Base-by-base conservation (phyloP, 2,113 vertebrate species). In the Micronycteris hirsuta region DNA sequence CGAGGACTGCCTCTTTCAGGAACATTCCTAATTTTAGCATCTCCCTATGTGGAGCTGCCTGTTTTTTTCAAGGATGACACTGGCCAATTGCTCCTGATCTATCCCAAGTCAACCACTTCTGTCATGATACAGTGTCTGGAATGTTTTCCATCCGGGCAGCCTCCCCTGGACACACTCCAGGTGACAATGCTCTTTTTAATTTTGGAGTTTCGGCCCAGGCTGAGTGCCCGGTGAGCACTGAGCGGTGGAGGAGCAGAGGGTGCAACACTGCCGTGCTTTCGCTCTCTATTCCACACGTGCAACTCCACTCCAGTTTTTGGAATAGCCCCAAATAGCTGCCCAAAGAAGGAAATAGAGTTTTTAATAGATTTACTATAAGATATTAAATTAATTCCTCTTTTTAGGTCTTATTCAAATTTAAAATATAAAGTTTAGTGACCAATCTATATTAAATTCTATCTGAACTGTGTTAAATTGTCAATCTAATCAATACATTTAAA, bases 251-350 rank as follows among this genome's bases (percentile, higher is more conserved):
- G 33, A 0, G 15, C 63, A 33, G 33, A 67, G 63, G 56, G 56
- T 8, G 14, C 31, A 16, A 16, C 14, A 3, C 63, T 6, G 15
- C 31, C 31, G 2, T 17, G 6, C 63, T 4, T 0, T 7, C 31
- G 11, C 63, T 0, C 31, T 16, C 13, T 16, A 4, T 15, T 17
- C 6, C 63, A n/a, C 15, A 7, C 33, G 36, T 2, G 2, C 0
- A 17, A 36, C n/a, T 8, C 65, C 7, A 1, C 6, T 15, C 33
- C 28, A 33, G 15, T 0, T n/a, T 36, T n/a, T 19, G 19, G 16
- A 17, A 36, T 8, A 19, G 65, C 33, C 15, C 2, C 36, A 4
- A n/a, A 36, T 36, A 17, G 33, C n/a, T n/a, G 65, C 15, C 65
- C 65, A 67, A 8, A 36, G 65, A 17, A n/a, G 65, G 65, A 36